phyloP scores from a whole-genome alignment of 2,888 invertebrate species.

The Oscheius sp. region DNA sequence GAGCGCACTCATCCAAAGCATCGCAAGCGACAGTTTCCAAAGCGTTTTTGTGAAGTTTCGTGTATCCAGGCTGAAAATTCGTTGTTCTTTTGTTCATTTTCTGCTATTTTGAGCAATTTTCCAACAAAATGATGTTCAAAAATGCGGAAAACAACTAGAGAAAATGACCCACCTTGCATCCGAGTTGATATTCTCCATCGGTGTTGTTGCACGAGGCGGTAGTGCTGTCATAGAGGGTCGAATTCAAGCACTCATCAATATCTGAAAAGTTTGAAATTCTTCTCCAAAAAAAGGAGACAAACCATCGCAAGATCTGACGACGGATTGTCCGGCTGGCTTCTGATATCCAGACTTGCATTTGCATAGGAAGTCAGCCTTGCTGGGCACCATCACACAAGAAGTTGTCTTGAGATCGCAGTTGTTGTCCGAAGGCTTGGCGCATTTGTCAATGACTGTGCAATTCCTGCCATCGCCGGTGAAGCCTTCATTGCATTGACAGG shows the following conservation, averaged over 20 bases:
- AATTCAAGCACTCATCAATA: conserved; percentile 19
- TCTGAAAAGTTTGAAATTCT: conserved; percentile 7
- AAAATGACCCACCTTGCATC: no score
- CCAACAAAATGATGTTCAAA: no score
- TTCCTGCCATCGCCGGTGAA: conserved; percentile 24
- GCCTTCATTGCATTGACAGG: conserved; percentile 16
- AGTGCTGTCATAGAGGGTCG: background rate
- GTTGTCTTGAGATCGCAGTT: conserved; percentile 8
- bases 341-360: conserved; percentile 14
- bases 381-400: conserved; percentile 1
- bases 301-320: conserved; percentile 8
- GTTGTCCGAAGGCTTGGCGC: background rate
- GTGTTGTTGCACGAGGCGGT: conserved; percentile 10
- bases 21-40: background rate
- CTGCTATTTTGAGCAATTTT: no score
- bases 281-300: no score
- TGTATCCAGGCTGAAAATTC: conserved; percentile 2
- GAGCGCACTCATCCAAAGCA: conserved; percentile 14
- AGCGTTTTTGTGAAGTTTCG: background rate
- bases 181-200: conserved; percentile 10
- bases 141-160: no score
- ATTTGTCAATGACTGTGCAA: conserved; percentile 24
- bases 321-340: conserved; percentile 23
- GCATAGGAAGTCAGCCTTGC: conserved; percentile 2
- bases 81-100: no score